Evolutionary conservation across 2,797 vertebrate species (phyloP), one percentile per base, ranked within the genome.

Genomic region (Coreius guichenoti): DNA sequence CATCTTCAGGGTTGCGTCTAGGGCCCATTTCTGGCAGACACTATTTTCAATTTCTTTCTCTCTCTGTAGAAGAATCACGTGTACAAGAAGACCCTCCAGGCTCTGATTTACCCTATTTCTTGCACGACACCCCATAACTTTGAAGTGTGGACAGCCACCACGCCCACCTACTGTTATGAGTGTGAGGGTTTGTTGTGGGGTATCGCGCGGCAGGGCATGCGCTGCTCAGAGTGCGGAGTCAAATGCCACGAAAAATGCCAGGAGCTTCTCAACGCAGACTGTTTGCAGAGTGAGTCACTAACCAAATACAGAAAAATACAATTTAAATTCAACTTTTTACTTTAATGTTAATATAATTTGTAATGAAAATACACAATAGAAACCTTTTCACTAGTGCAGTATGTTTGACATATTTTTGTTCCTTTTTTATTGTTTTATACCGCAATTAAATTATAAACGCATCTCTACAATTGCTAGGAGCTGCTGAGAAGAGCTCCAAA

Each of bases 171-270:
- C 94, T 99, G 98, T 95, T 97, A 98, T 0, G 98, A 99, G 87
- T 99, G 98, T 0, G 98, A 99, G 92, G 98, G 98, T 4, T 93
- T 99, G 87, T 94, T 99, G 86, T 99, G 98, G 98, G 98, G 98
- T 84, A 97, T 99, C 2, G 97, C 98, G 0, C 95, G 98, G 43
- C 98, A 99, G 93, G 98, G 98, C 49, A 97, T 99, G 97, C 96
- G 97, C 90, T 99, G 98, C n/a, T 93, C 95, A 0, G 97, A 99
- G 87, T 99, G 98, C 4, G 98, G 98, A n/a, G 97, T 99, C 93
- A 99, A 99, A 92, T 98, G 98, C 89, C 98, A 99, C 0, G 98
- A 99, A 93, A 99, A 99, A 91, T 99, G 98, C 93, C 98, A 99
- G 91, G 98, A 99, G 91, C 95, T 99, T 89, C 96, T 99, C 88